phyloP scores from a whole-genome alignment of 2,888 invertebrate genomes.

The Apodemia duryi region DNA sequence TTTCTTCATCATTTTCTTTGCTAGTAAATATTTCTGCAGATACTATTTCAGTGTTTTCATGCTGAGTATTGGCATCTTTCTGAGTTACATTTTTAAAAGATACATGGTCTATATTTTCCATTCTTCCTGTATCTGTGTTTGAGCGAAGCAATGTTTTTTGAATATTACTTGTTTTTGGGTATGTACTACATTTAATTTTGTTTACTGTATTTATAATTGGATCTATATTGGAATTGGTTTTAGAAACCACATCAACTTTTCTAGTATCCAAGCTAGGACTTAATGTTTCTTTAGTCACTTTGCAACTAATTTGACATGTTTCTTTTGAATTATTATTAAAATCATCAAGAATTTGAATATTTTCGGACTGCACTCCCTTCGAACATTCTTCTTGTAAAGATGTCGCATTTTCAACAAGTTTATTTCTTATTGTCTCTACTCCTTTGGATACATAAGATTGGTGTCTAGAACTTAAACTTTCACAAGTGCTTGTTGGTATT shows the following conservation, averaged over 20 bases:
- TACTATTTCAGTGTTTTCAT: constrained; percentile 1
- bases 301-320: background rate
- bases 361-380: constrained; percentile 49
- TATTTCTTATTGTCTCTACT: constrained; percentile 40
- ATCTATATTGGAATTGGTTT: background rate
- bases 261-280: background rate
- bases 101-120: constrained; percentile 28
- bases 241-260: background rate
- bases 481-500: background rate
- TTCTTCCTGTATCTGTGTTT: constrained; percentile 47
- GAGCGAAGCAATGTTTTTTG: constrained; percentile 44
- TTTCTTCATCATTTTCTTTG: constrained; percentile 2
- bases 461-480: background rate
- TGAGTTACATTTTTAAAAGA: background rate
- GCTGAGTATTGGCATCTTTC: constrained; percentile 14
- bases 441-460: constrained; percentile 29
- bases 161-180: constrained; percentile 44
- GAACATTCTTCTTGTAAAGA: constrained; percentile 48
- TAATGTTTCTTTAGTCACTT: background rate
- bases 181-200: constrained; percentile 41
- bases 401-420: constrained; percentile 44
- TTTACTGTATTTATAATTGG: constrained; percentile 11
- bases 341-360: constrained; percentile 33
- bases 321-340: constrained; percentile 22
- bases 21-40: constrained; percentile 14